phyloP scores from a whole-genome alignment of 1,140 invertebrate genomes.

The Idris sp. region DNA sequence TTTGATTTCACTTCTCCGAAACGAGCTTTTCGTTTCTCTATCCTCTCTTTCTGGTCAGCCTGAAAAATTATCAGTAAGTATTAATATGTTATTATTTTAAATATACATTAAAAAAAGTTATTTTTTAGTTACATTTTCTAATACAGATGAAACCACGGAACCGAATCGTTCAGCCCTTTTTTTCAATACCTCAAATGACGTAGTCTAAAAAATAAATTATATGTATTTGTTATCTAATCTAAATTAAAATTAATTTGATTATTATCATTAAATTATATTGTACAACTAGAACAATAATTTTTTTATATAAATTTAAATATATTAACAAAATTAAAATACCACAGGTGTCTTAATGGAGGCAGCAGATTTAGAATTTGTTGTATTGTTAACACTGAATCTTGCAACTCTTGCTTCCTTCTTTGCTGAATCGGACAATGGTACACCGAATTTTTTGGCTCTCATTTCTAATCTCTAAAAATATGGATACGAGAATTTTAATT shows the following conservation, averaged over 20 bases:
- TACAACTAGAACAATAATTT: no score
- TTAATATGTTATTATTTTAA: conserved; percentile 9
- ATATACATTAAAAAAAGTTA: no score
- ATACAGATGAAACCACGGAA: conserved; percentile 82
- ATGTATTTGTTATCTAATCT: no score
- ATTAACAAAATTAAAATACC: conserved; percentile 50
- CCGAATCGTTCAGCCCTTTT: conserved; percentile 88
- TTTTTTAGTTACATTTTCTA: conserved; percentile 79
- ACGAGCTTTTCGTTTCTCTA: conserved; percentile 85
- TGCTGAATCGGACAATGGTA: conserved; percentile 80
- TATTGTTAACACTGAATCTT: conserved; percentile 79
- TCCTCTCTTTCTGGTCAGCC: conserved; percentile 81
- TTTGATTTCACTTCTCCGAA: conserved; percentile 79
- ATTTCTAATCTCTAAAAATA: conserved; percentile 82
- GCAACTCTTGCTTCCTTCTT: conserved; percentile 84
- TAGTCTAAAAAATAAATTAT: conserved; percentile 68
- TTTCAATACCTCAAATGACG: conserved; percentile 83
- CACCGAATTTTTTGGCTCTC: conserved; percentile 88
- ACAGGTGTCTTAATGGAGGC: conserved; percentile 67
- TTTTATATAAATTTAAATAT: no score
- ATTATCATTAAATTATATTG: no score
- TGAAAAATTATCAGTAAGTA: conserved; percentile 46
- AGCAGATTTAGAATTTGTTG: conserved; percentile 64
- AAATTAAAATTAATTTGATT: no score
- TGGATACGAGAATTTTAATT: background rate